Conservation (phyloP, 2,797 vertebrate genomes). For the Pseudocheirus occidentalis region DNA sequence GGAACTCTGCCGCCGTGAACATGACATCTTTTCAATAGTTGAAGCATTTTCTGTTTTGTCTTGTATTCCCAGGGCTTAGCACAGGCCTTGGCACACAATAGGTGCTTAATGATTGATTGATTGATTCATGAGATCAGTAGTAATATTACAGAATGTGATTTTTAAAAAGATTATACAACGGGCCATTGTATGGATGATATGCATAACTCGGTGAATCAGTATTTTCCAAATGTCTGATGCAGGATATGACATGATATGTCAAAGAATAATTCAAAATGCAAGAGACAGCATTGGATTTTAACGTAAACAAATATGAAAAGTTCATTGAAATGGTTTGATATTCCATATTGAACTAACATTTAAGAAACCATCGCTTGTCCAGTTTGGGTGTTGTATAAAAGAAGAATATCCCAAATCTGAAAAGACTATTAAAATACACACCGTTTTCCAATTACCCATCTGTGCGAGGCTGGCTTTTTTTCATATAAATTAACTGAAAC, state of each 20-base stretch:
- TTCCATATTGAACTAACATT: background rate
- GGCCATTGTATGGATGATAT: background rate
- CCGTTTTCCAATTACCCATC: background rate
- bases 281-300: background rate
- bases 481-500: background rate
- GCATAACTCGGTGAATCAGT: background rate
- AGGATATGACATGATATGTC: background rate
- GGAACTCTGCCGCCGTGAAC: background rate
- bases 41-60: background rate
- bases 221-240: background rate
- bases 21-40: background rate
- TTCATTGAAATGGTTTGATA: background rate
- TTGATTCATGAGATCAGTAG: background rate
- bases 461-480: background rate
- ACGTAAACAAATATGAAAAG: background rate
- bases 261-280: background rate
- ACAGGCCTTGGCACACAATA: background rate
- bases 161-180: background rate
- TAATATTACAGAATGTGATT: background rate
- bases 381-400: background rate
- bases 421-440: background rate
- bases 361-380: background rate
- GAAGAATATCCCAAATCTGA: background rate
- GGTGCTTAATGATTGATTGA: background rate
- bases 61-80: background rate